Evolutionary conservation across 2,797 vertebrate genomes (phyloP), one percentile per base, ranked within the genome.

Genomic region (Nannoperca obscura): DNA sequence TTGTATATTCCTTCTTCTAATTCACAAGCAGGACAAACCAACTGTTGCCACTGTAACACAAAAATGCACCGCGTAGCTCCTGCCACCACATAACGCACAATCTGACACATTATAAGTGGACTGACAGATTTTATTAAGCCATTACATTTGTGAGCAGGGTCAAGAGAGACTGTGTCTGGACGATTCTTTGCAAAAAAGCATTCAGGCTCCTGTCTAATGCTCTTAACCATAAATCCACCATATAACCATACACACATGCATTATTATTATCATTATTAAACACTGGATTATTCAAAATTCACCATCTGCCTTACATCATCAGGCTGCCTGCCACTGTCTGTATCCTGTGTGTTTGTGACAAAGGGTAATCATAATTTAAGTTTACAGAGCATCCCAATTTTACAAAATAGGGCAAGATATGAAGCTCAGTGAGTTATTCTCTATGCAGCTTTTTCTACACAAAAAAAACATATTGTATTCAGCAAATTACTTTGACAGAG

Each of bases 231-330:
- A 57, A 74, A 71, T 50, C 19, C 6, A 40, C 75, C 47, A 27
- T 42, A 71, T 54, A 63, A 67, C 38, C 20, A n/a, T 46, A 36
- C 1, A 71, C 46, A 61, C 46, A 68, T n/a, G n/a, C n/a, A n/a
- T n/a, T n/a, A n/a, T n/a, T n/a, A n/a, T n/a, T n/a, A n/a, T n/a
- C n/a, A n/a, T n/a, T n/a, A n/a, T n/a, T n/a, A n/a, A n/a, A n/a
- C n/a, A n/a, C n/a, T n/a, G 38, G 13, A 54, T 85, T 71, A 84
- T 85, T 78, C 61, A 74, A 38, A 61, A 76, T 44, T 30, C 61
- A 22, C 77, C 77, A 79, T 74, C 82, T 85, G 70, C 22, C 46
- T 70, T 40, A 61, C 52, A 83, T 77, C 57, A 64, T 46, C 34
- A 24, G 52, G 24, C 38, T 73, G 34, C 63, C 32, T 54, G 34